Evolutionary conservation across 2,888 invertebrate species (phyloP).

Genomic region (Drosophila borborema): DNA sequence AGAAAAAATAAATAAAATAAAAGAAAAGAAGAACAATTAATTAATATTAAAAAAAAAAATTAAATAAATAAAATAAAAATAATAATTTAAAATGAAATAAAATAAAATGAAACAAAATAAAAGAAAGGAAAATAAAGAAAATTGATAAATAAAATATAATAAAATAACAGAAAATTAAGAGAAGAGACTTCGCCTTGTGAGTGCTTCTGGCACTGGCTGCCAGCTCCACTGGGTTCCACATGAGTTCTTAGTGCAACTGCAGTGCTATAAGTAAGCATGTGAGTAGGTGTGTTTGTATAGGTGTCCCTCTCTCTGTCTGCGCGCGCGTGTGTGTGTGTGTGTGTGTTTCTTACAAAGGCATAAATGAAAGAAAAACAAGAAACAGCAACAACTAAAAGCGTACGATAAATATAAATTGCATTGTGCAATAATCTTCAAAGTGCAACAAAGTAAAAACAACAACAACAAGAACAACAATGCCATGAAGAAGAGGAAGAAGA

Average conservation of each 20-base stretch:
- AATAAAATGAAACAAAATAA: too few relatives aligned
- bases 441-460: slow-evolving; percentile 77
- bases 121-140: too few relatives aligned
- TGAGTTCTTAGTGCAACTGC: slow-evolving; percentile 8
- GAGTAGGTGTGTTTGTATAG: slow-evolving; percentile 9
- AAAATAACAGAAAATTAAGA: too few relatives aligned
- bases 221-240: slow-evolving; percentile 30
- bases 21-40: not conserved
- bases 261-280: slow-evolving; percentile 1
- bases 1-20: not conserved
- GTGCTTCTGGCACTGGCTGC: not conserved
- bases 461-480: slow-evolving; percentile 30
- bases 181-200: not conserved
- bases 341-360: slow-evolving; percentile 52
- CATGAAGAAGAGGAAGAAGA: slow-evolving; percentile 14
- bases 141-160: too few relatives aligned
- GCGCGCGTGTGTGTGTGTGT: slow-evolving; percentile 5
- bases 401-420: slow-evolving; percentile 80
- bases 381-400: slow-evolving; percentile 70
- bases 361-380: slow-evolving; percentile 76
- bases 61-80: too few relatives aligned
- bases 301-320: not conserved
- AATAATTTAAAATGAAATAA: too few relatives aligned
- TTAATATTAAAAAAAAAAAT: too few relatives aligned
- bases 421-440: slow-evolving; percentile 80